Evolutionary conservation across 2,113 vertebrate species (phyloP).

Genomic region (Recurvirostra avosetta): DNA sequence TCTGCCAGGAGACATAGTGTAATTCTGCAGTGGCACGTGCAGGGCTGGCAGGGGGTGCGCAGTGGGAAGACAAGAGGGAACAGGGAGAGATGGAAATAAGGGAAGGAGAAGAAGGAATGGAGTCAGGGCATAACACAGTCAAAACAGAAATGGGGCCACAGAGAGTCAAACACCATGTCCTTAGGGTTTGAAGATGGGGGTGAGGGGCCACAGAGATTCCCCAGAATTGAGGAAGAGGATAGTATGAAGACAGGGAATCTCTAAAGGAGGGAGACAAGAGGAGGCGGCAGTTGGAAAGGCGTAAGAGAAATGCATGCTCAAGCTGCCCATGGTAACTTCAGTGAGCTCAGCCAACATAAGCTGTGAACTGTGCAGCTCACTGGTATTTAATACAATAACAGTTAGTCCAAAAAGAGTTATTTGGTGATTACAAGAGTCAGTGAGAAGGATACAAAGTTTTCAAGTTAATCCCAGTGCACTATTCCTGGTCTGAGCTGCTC

Average conservation of each 20-base stretch:
- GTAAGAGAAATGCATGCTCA: not conserved
- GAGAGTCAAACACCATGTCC: not conserved
- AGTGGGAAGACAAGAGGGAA: not conserved
- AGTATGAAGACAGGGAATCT: not conserved
- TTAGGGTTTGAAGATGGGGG: not conserved
- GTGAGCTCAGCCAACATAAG: not conserved
- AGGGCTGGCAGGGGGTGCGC: not conserved
- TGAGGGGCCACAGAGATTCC: not conserved
- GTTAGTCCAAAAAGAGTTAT: not conserved
- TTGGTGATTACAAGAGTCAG: not conserved
- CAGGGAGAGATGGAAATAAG: not conserved
- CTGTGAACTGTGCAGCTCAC: not conserved
- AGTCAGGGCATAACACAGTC: not conserved
- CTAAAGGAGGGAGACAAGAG: not conserved
- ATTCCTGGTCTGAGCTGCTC: not conserved
- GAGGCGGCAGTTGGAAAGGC: not conserved
- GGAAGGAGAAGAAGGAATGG: not conserved
- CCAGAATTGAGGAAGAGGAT: not conserved
- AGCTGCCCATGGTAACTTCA: not conserved
- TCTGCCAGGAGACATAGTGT: not conserved
- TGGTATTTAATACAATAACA: not conserved
- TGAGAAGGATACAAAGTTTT: not conserved
- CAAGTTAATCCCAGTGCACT: not conserved
- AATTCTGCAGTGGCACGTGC: fast-evolving
- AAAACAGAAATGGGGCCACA: not conserved